These are phyloP conservation scores for Amphipyra tragopoginis DNA, from an alignment of 2,888 invertebrate species.

Conservation along the genomic window DNA sequence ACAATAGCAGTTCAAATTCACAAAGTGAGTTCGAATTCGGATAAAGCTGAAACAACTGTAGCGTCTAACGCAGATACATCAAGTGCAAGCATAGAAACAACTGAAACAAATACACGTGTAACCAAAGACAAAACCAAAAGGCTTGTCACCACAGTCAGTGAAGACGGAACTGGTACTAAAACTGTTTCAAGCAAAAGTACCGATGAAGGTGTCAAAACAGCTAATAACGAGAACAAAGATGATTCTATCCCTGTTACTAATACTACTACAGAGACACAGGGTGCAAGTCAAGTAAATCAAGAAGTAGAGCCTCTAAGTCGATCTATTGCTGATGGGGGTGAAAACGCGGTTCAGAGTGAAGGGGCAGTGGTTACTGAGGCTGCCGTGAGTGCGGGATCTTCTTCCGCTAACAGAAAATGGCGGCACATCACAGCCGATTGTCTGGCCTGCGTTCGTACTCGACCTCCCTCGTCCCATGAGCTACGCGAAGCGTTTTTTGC, in stretches of 20 bases:
- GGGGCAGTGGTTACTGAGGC: slow-evolving; percentile 40
- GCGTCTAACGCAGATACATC: slow-evolving; percentile 46
- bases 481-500: slow-evolving; percentile 86
- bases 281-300: slow-evolving; percentile 35
- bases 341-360: slow-evolving; percentile 42
- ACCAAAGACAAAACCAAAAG: slow-evolving; percentile 64
- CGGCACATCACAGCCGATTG: slow-evolving; percentile 78
- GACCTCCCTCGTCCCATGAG: slow-evolving; percentile 83
- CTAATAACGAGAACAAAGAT: slow-evolving; percentile 52
- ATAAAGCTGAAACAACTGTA: slow-evolving; percentile 46
- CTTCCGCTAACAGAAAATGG: slow-evolving; percentile 63
- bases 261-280: slow-evolving; percentile 23
- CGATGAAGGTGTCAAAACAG: slow-evolving; percentile 45
- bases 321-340: slow-evolving; percentile 31
- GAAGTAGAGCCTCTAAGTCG: slow-evolving; percentile 23
- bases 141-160: slow-evolving; percentile 35
- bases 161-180: slow-evolving; percentile 27
- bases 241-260: slow-evolving; percentile 11
- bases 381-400: slow-evolving; percentile 31
- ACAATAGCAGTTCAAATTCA: slow-evolving; percentile 51
- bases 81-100: slow-evolving; percentile 33
- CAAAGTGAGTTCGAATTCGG: slow-evolving; percentile 38
- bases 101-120: slow-evolving; percentile 39
- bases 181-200: slow-evolving; percentile 30
- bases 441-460: slow-evolving; percentile 79